phyloP scores from a whole-genome alignment of 1,140 invertebrate species.

The Pseudoatta argentina region DNA sequence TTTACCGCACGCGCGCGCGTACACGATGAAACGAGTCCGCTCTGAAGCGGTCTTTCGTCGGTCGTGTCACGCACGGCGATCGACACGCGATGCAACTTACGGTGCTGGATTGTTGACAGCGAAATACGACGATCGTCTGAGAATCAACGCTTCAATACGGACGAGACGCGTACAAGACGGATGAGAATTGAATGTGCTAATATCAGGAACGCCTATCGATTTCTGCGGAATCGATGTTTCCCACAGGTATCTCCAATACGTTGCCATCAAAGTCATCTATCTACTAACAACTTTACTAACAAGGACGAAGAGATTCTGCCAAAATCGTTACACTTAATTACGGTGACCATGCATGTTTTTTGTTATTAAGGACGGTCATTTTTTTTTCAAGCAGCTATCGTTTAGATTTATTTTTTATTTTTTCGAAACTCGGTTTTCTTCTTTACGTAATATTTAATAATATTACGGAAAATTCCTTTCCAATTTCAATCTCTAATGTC shows the following conservation, averaged over 20 bases:
- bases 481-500: too few relatives aligned
- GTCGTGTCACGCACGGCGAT: conserved; percentile 55
- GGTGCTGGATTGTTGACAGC: conserved; percentile 13
- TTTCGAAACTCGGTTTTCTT: too few relatives aligned
- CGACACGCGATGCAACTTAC: conserved; percentile 46
- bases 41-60: conserved; percentile 34
- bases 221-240: not conserved
- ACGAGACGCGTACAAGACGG: conserved; percentile 4
- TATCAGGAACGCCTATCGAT: not conserved
- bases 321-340: too few relatives aligned
- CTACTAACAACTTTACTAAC: not conserved
- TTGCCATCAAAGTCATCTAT: not conserved
- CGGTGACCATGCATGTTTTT: too few relatives aligned
- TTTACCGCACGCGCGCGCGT: conserved; percentile 3
- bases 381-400: too few relatives aligned
- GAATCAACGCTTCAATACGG: not conserved
- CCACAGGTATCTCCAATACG: not conserved
- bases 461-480: too few relatives aligned
- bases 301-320: not conserved
- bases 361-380: too few relatives aligned
- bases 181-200: not conserved
- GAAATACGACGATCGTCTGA: not conserved
- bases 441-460: too few relatives aligned
- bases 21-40: conserved; percentile 21
- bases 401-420: too few relatives aligned